These are phyloP conservation scores for Paragorgia papillata DNA, from an alignment of 92 coral and sea anemone species.

Conservation along the genomic window DNA sequence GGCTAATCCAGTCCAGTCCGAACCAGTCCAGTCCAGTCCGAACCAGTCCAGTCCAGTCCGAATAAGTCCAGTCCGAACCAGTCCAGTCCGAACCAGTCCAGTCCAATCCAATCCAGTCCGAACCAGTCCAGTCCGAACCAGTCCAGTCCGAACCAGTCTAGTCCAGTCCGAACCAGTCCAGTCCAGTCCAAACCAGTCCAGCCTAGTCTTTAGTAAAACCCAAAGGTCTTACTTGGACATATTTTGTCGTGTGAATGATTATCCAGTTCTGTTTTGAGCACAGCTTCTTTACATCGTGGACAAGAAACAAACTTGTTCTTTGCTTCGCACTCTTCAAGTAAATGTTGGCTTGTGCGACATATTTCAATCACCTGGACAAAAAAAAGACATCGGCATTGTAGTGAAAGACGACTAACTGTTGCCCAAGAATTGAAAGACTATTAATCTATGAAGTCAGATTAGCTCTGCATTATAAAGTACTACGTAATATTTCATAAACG, in stretches of 20 bases:
- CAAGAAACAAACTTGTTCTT: conserved; percentile 80
- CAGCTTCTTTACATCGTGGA: conserved; percentile 89
- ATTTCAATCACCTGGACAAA: conserved; percentile 77
- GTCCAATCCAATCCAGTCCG: no score
- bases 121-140: no score
- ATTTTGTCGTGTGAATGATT: conserved; percentile 70
- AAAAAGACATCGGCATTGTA: not conserved
- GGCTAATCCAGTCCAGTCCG: no score
- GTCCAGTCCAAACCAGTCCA: no score
- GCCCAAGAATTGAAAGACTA: not conserved
- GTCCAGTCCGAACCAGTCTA: no score
- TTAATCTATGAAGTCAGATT: not conserved
- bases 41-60: no score
- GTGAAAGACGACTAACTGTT: not conserved
- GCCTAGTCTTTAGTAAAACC: no score
- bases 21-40: no score
- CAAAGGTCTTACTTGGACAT: conserved; percentile 64
- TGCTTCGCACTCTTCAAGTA: conserved; percentile 85
- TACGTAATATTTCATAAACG: no score
- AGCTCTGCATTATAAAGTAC: not conserved
- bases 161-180: no score
- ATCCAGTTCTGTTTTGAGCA: conserved; percentile 71
- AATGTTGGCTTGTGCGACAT: conserved; percentile 85
- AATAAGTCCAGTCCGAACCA: no score
- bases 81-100: no score